These are phyloP conservation scores for Pelagia noctiluca DNA, from an alignment of 30 jellyfish, hydroid and myxozoan genomes.

Conservation along the genomic window DNA sequence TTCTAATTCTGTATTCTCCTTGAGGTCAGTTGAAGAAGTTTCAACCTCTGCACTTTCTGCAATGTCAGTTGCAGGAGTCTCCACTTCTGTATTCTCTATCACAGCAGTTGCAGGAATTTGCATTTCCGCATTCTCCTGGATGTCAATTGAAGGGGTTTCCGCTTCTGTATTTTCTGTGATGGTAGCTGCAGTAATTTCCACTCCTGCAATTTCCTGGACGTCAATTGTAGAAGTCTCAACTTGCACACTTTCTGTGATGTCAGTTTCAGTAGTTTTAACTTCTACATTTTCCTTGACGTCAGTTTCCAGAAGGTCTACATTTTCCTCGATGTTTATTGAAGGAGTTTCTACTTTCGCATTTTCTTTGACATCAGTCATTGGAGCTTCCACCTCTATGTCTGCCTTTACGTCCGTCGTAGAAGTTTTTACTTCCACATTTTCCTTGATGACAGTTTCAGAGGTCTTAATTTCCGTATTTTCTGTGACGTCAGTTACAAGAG, in stretches of 20 bases:
- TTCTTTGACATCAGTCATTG: conserved; percentile 3
- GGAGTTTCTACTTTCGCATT: neutral
- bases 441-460: too few relatives aligned
- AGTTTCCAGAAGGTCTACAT: neutral
- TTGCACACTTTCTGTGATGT: too few relatives aligned
- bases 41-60: neutral
- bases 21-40: too few relatives aligned
- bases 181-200: neutral
- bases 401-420: conserved; percentile 8
- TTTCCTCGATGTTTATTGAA: conserved; percentile 1
- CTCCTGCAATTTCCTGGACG: neutral
- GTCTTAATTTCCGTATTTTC: conserved; percentile 44
- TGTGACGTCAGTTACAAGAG: too few relatives aligned
- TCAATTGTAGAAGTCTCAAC: too few relatives aligned
- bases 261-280: too few relatives aligned
- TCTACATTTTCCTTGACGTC: too few relatives aligned
- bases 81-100: too few relatives aligned
- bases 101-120: too few relatives aligned
- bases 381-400: neutral
- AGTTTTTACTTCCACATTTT: too few relatives aligned
- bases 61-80: neutral
- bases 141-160: neutral
- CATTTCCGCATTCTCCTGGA: conserved; percentile 34
- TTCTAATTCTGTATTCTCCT: conserved; percentile 47
- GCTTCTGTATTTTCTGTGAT: neutral